Base-by-base conservation (phyloP, 2,888 invertebrate genomes). In the Balanococcus diminutus region DNA sequence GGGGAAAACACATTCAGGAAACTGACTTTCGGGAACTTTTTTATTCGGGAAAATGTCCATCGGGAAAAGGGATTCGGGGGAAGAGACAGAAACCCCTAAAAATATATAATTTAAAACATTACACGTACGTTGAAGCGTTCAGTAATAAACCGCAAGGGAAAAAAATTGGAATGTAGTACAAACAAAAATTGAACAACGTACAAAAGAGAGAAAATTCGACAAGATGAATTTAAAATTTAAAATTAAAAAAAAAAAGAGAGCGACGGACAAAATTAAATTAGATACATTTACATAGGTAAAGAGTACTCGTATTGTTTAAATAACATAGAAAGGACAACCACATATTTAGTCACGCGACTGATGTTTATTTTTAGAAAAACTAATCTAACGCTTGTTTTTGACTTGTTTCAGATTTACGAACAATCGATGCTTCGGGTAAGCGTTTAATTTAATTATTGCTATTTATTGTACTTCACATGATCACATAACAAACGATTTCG, bases 391-490 rank as follows among this genome's bases (percentile, higher is more conserved):
- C 22, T 56, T 22, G 56, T 56, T 56, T 56, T n/a, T n/a, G n/a
- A n/a, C n/a, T n/a, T 56, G 56, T 56, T 56, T 56, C 56, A 56
- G 56, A 56, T 56, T 56, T 56, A 56, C 56, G 22, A 11, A 22
- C 19, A 11, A 51, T 28, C 28, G 67, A 31, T 28, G 1, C 16
- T n/a, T 28, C 16, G 67, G 67, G 25, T 67, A 67, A 67, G 28
- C 56, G 56, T 56, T 56, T 67, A 8, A 28, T 56, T 19, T 67
- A 67, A 67, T 67, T 67, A 67, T 67, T 67, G 67, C 67, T 67
- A 31, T 28, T 67, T 28, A 36, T 4, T 36, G 4, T 14, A 67
- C 28, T 28, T 67, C 16, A 61, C 61, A 61, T 8, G 28, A 67
- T 67, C 28, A 67, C 67, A 67, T 67, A 28, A 67, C 67, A 67